Percentiles rank a stretch among this genome's conserved stretches.
These are phyloP conservation scores for Diceros bicornis DNA, from an alignment of 2,797 vertebrate species.

Conservation along the genomic window DNA sequence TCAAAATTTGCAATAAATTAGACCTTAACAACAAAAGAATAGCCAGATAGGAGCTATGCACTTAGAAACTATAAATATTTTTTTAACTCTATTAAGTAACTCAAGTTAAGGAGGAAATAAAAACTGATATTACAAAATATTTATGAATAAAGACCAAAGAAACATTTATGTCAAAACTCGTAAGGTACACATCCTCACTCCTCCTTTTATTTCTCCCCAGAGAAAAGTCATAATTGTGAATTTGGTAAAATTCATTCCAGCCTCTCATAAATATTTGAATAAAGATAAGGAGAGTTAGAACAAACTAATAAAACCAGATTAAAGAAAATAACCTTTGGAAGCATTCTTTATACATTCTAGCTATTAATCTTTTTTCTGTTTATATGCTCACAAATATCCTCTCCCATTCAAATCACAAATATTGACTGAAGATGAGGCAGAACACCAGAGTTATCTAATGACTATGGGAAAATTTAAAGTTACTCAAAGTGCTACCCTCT, in stretches of 20 bases:
- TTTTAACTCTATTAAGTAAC: background rate
- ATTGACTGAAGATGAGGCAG: background rate
- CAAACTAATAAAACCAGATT: slow-evolving; percentile 50
- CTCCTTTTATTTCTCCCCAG: background rate
- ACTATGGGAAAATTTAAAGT: slow-evolving; percentile 21
- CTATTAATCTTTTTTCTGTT: background rate
- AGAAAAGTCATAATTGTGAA: slow-evolving; percentile 49
- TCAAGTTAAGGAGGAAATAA: slow-evolving; percentile 8
- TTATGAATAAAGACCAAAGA: slow-evolving; percentile 38
- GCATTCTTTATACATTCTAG: background rate
- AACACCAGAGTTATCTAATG: background rate
- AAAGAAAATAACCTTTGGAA: background rate
- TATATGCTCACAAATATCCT: background rate
- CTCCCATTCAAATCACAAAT: slow-evolving; percentile 21
- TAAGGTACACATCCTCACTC: background rate
- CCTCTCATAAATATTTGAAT: slow-evolving; percentile 11
- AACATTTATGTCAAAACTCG: background rate
- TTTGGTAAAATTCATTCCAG: slow-evolving; percentile 27
- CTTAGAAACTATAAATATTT: slow-evolving; percentile 20
- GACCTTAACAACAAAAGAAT: slow-evolving; percentile 45
- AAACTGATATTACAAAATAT: slow-evolving; percentile 5
- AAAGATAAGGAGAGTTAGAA: slow-evolving; percentile 8
- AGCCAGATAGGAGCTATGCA: background rate
- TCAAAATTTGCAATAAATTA: slow-evolving; percentile 28
- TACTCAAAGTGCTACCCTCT: background rate